Evolutionary conservation across 2,113 vertebrate genomes (phyloP), one percentile per base, ranked within the genome.

Genomic region (Toxostoma redivivum): DNA sequence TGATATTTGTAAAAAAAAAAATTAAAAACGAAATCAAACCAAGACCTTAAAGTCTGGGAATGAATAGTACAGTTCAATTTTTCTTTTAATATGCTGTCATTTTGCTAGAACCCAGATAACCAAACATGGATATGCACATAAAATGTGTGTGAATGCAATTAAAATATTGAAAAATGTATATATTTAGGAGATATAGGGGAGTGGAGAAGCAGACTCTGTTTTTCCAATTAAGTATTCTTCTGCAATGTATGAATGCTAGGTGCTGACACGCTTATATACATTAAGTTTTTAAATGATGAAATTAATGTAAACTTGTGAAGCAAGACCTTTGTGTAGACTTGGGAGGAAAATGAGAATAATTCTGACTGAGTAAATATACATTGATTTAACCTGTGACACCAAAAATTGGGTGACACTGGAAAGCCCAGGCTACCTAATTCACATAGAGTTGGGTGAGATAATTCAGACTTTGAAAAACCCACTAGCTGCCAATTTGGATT

Each of bases 1-100:
- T 50, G 3, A 35, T 44, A n/a, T 24, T 18, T 61, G 12, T 23
- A 35, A 64, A 51, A 51, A 28, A 51, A 51, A 22, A 57, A 57
- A 15, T 2, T 51, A 7, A 7, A 35, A 2, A 2, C 1, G 24
- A n/a, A 64, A 78, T 11, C 4, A 8, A 69, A 19, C 0, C 7
- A 50, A 56, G 54, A 42, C 3, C 56, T 81, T 19, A 30, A 71
- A 79, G 35, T 22, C 8, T 24, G 3, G 1, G 7, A 80, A 61
- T 69, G 40, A 62, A 10, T 15, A 65, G 40, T 8, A 44, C 27
- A 65, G 70, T 33, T 73, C 5, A 30, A 22, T 50, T 70, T 82
- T 38, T 53, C 11, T n/a, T 35, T 70, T 42, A 14, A 5, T 37
- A 28, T 40, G 14, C 37, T 67, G 28, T 15, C 4, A 51, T 60